Evolutionary conservation across 2,113 vertebrate species (phyloP).

Genomic region (Phrynosoma blainvillii): DNA sequence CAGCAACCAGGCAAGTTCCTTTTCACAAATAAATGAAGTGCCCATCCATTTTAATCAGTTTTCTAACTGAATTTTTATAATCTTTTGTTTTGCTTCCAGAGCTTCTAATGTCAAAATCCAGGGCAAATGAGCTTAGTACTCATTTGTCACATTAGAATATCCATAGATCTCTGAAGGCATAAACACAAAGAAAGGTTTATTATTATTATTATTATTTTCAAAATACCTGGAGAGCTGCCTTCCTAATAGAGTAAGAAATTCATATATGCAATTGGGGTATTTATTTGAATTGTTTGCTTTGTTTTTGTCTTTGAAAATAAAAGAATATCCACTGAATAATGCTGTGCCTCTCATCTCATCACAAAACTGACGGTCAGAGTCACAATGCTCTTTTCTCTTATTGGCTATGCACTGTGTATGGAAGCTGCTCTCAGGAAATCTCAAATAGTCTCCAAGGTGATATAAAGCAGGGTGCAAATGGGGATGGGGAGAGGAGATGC

Average conservation of each 20-base stretch:
- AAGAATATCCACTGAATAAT: conserved; percentile 45
- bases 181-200: conserved; percentile 1
- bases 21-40: not conserved
- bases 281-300: conserved; percentile 14
- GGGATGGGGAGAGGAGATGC: not conserved
- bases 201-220: not conserved
- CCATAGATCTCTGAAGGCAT: fast-evolving
- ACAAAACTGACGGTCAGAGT: not conserved
- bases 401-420: not conserved
- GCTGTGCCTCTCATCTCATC: conserved; percentile 38
- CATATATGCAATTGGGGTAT: conserved; percentile 50
- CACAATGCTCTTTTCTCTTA: not conserved
- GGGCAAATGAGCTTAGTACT: not conserved
- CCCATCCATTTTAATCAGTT: not conserved
- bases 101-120: not conserved
- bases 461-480: not conserved
- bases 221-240: not conserved
- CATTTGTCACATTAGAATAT: not conserved
- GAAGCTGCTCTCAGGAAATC: not conserved
- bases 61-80: not conserved
- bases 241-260: conserved; percentile 38
- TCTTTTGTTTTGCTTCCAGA: not conserved
- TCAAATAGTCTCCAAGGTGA: not conserved
- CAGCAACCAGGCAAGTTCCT: not conserved
- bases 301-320: conserved; percentile 43